These are phyloP conservation scores for Zaprionus tsacasi DNA, from an alignment of 1,140 invertebrate species.

Conservation along the genomic window DNA sequence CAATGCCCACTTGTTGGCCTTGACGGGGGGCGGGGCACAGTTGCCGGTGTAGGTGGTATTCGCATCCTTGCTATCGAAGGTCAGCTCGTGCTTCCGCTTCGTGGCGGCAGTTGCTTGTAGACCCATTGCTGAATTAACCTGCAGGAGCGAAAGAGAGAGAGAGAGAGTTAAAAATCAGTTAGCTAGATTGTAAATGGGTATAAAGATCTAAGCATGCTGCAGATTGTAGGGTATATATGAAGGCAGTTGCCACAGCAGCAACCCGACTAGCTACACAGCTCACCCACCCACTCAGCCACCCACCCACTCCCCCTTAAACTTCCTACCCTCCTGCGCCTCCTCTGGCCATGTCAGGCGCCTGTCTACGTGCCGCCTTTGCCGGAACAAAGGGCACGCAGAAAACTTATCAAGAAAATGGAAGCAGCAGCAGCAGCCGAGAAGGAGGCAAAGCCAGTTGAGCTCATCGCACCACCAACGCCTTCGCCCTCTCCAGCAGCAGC, in stretches of 20 bases:
- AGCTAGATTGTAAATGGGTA: not conserved
- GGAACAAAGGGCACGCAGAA: conserved; percentile 64
- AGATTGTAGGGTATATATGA: too few relatives aligned
- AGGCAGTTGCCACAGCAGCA: conserved; percentile 13
- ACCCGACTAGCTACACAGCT: not conserved
- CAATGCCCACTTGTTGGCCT: conserved; percentile 85
- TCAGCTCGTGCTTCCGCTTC: conserved; percentile 88
- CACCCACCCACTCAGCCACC: conserved; percentile 1
- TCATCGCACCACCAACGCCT: conserved; percentile 18
- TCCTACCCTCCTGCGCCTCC: not conserved
- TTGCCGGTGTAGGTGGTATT: conserved; percentile 77
- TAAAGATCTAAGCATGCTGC: not conserved
- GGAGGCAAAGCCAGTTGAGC: conserved; percentile 38
- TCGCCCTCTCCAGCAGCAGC: conserved; percentile 12
- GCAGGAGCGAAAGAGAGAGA: conserved; percentile 80
- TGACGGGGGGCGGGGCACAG: conserved; percentile 84
- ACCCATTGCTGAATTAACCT: conserved; percentile 92
- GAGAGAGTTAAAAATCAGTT: conserved; percentile 13
- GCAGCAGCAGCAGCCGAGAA: conserved; percentile 13
- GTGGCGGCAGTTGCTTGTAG: conserved; percentile 89
- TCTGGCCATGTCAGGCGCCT: conserved; percentile 48
- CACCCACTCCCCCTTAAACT: not conserved
- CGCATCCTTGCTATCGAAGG: conserved; percentile 81
- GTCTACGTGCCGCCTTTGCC: conserved; percentile 42
- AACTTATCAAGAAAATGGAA: conserved; percentile 81